Percentiles rank a stretch among this genome's conserved stretches.
phyloP scores from a whole-genome alignment of 1,140 invertebrate genomes.

The Brachionus manjavacas region DNA sequence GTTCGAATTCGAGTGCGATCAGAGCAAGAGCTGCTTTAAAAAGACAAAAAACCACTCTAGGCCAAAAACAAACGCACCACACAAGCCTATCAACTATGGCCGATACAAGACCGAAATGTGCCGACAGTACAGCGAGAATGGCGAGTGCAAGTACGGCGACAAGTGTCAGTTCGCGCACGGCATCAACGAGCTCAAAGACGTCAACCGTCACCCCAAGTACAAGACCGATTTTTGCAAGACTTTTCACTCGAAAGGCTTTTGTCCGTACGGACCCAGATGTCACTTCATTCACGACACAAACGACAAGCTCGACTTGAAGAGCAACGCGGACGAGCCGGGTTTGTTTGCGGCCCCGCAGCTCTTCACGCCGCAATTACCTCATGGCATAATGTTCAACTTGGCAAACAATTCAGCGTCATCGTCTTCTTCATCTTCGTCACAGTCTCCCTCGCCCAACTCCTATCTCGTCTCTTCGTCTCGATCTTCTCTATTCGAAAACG shows the following conservation, averaged over 20 bases:
- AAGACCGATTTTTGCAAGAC: slow-evolving; percentile 48
- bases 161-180: slow-evolving; percentile 49
- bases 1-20: slow-evolving; percentile 16
- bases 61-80: background rate
- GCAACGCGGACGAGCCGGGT: background rate
- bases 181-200: slow-evolving; percentile 44
- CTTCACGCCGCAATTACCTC: slow-evolving; percentile 7
- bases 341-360: background rate
- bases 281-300: slow-evolving; percentile 45
- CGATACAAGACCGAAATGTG: slow-evolving; percentile 49
- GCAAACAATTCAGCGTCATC: background rate
- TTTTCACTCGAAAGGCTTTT: slow-evolving; percentile 46
- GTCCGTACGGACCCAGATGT: slow-evolving; percentile 47
- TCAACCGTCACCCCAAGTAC: slow-evolving; percentile 47
- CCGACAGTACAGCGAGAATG: slow-evolving; percentile 45
- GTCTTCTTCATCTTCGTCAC: slow-evolving; percentile 18
- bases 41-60: background rate
- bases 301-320: background rate
- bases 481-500: background rate
- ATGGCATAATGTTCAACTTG: background rate
- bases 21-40: background rate
- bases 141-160: slow-evolving; percentile 47
- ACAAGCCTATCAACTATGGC: slow-evolving; percentile 10
- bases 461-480: slow-evolving; percentile 27
- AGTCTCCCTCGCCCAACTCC: slow-evolving; percentile 37